Percentiles rank a stretch among this genome's conserved stretches.
Conservation (phyloP, 2,888 invertebrate species). For the Anarsia innoxiella region DNA sequence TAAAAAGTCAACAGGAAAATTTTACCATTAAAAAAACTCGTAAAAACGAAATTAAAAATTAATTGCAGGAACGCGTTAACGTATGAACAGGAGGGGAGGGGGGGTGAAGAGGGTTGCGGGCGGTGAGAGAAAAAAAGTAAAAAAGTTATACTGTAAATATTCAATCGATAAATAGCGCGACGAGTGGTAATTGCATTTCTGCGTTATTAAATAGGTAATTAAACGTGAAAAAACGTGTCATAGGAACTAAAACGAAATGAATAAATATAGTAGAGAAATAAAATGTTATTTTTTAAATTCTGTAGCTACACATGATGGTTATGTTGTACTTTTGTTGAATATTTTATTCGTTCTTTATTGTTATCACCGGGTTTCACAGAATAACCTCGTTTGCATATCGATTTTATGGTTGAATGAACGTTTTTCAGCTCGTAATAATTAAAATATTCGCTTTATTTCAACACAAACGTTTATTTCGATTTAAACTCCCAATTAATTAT, state of each 20-base stretch:
- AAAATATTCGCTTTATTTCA: conserved; percentile 24
- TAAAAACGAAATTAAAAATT: conserved; percentile 46
- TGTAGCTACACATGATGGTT: too few relatives aligned
- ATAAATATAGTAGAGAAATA: too few relatives aligned
- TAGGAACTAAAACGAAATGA: too few relatives aligned
- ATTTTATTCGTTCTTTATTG: too few relatives aligned
- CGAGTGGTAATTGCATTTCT: too few relatives aligned
- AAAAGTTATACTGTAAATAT: neutral
- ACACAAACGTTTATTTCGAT: conserved; percentile 25
- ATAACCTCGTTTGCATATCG: neutral
- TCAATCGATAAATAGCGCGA: too few relatives aligned
- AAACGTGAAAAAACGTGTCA: too few relatives aligned
- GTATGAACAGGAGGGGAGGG: conserved; percentile 24
- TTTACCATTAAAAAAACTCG: conserved; percentile 29
- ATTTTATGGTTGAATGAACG: conserved; percentile 5
- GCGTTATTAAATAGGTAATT: too few relatives aligned
- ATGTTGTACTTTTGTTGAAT: too few relatives aligned
- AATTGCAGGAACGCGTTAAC: conserved; percentile 32
- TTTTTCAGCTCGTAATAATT: conserved; percentile 9
- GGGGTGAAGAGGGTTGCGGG: neutral
- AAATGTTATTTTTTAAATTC: too few relatives aligned
- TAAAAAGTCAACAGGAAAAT: conserved; percentile 21
- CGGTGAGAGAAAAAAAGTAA: neutral
- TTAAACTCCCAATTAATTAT: conserved; percentile 13
- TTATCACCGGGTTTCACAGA: neutral